Base-by-base conservation (phyloP, 2,113 vertebrate species). In the Cyphomyrus plagiostoma region DNA sequence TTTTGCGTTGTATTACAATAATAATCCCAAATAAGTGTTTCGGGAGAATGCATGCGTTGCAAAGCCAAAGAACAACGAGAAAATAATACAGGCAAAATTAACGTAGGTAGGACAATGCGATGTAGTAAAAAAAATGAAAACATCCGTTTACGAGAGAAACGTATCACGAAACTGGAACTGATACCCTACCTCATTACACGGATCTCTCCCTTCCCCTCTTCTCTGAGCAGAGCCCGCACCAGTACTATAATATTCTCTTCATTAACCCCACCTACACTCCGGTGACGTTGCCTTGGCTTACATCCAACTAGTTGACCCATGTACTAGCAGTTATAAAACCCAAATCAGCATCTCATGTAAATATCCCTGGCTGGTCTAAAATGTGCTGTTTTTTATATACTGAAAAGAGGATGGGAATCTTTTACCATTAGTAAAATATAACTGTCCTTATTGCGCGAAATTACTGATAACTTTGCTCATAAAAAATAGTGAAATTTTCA, bases 251-350 rank as follows among this genome's bases (percentile, higher is more conserved):
- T 89, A 80, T 89, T 80, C 88, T 89, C 88, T 35, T 89, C 88
- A 89, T 89, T 89, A 89, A 89, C 88, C 88, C 88, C 88, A 89
- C 88, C 88, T 89, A 89, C 88, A 89, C 88, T 35, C 88, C 17
- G 66, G 48, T 89, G 88, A 89, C 88, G 88, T 89, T 70, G 66
- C 48, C 15, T 89, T 52, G 70, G 88, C 88, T 89, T 26, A 70
- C 8, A 53, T 82, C 48, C 88, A 80, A n/a, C 62, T 70, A 50
- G 70, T 52, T 70, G 70, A 23, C 70, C 48, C 35, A 21, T 50
- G 48, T 87, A 52, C 52, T 5, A 30, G 70, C 48, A 88, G 17
- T 48, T 80, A 42, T 70, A 53, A 82, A 82, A 26, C 42, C 49
- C 2, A 35, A 42, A 80, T 13, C 23, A 30, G 49, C 26, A 35